phyloP scores from a whole-genome alignment of 2,888 invertebrate species.

The Sarcophaga rosellei region DNA sequence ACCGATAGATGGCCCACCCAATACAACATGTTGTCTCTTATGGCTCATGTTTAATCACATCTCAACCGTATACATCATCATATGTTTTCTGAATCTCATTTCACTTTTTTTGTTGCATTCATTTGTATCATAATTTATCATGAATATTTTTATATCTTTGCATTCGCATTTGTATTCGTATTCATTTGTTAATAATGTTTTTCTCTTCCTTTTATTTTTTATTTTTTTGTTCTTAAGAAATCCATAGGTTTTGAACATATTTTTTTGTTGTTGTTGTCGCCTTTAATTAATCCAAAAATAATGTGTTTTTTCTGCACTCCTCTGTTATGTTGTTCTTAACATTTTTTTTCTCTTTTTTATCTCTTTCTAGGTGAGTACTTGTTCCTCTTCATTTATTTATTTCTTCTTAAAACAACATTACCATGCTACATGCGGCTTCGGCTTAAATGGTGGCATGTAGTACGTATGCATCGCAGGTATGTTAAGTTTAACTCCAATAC shows the following conservation, averaged over 20 bases:
- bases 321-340: neutral
- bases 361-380: slow-evolving; percentile 68
- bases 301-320: slow-evolving; percentile 31
- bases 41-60: too few species aligned
- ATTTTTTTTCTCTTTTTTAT: slow-evolving; percentile 24
- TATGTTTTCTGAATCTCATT: too few species aligned
- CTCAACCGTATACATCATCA: too few species aligned
- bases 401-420: neutral
- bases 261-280: slow-evolving; percentile 34
- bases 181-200: too few species aligned
- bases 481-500: too few species aligned
- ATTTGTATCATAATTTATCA: too few species aligned
- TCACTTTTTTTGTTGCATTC: too few species aligned
- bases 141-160: too few species aligned
- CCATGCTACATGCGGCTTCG: slow-evolving; percentile 17
- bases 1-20: too few species aligned
- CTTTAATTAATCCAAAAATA: slow-evolving; percentile 65
- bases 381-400: neutral
- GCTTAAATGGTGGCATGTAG: slow-evolving; percentile 3
- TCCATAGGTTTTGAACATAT: neutral
- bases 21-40: too few species aligned
- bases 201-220: too few species aligned
- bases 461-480: neutral
- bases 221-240: neutral
- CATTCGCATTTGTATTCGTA: too few species aligned